Evolutionary conservation across 1,140 invertebrate genomes (phyloP).

Genomic region (Brachionus paranguensis): DNA sequence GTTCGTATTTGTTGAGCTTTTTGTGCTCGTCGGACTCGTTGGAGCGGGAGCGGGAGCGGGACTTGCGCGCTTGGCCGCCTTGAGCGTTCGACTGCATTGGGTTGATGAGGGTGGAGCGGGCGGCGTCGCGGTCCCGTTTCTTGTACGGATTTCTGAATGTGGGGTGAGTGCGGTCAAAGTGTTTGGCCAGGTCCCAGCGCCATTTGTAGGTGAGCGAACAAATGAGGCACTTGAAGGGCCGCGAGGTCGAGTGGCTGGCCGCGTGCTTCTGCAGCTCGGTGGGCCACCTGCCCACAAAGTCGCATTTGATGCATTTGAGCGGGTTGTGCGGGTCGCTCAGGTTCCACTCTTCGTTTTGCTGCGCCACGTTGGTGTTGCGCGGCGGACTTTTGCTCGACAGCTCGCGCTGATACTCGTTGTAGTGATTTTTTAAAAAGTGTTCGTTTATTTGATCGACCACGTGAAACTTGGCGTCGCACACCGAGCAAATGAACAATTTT

Average conservation of each 20-base stretch:
- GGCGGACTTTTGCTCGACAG: conserved; percentile 41
- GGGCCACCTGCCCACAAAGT: conserved; percentile 54
- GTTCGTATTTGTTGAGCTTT: not conserved
- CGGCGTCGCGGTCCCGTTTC: conserved; percentile 44
- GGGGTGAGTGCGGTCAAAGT: conserved; percentile 54
- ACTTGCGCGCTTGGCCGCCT: not conserved
- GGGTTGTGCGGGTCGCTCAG: conserved; percentile 45
- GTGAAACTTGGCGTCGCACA: conserved; percentile 49
- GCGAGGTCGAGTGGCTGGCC: conserved; percentile 48
- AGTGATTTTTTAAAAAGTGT: conserved; percentile 41
- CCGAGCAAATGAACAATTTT: conserved; percentile 49
- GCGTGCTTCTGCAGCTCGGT: conserved; percentile 55
- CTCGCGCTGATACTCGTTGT: conserved; percentile 40
- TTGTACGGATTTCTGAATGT: conserved; percentile 54
- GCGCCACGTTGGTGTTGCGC: conserved; percentile 50
- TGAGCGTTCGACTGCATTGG: not conserved
- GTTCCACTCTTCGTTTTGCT: conserved; percentile 49
- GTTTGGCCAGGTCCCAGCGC: conserved; percentile 55
- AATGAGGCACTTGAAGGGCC: conserved; percentile 53
- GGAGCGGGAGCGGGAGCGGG: not conserved
- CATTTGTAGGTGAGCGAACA: conserved; percentile 55
- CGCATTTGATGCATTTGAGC: conserved; percentile 51
- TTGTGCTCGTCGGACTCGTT: conserved; percentile 1
- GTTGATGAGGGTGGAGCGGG: not conserved
- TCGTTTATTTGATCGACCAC: conserved; percentile 45